Percentiles rank a stretch among this genome's conserved stretches.
Conservation (phyloP, 2,888 invertebrate species). For the Hydroisotoma schaefferi region DNA sequence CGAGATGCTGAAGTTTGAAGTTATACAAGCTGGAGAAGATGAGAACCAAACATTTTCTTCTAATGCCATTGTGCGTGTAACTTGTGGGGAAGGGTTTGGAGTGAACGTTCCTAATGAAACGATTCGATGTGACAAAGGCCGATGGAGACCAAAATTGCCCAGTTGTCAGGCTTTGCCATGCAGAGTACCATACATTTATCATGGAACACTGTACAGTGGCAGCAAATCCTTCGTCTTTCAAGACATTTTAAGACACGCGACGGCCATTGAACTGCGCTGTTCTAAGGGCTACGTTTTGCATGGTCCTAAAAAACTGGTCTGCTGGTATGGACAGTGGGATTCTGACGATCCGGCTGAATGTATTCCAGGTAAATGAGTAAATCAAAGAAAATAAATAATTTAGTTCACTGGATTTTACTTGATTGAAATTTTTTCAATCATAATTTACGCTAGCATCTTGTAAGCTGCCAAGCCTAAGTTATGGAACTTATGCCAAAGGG, state of each 20-base stretch:
- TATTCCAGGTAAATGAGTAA: conserved; percentile 60
- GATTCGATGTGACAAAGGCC: conserved; percentile 74
- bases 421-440: background rate
- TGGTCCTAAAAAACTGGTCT: conserved; percentile 69
- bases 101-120: conserved; percentile 73
- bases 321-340: conserved; percentile 80
- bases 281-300: conserved; percentile 62
- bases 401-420: no score
- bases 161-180: conserved; percentile 63
- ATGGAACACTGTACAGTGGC: conserved; percentile 45
- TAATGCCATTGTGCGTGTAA: conserved; percentile 70
- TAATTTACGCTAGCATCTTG: conserved; percentile 60
- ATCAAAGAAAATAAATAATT: conserved; percentile 1
- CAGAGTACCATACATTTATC: conserved; percentile 43
- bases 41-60: conserved; percentile 69
- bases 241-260: conserved; percentile 62
- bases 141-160: conserved; percentile 79
- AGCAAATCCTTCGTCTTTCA: conserved; percentile 50
- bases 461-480: conserved; percentile 63
- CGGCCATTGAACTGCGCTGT: conserved; percentile 72
- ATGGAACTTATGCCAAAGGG: conserved; percentile 71
- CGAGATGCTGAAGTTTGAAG: conserved; percentile 65
- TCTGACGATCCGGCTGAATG: conserved; percentile 70
- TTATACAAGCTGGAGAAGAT: conserved; percentile 67
- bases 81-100: conserved; percentile 73